Evolutionary conservation across 2,888 invertebrate genomes (phyloP).

Genomic region (Gonocerus acuteangulatus): DNA sequence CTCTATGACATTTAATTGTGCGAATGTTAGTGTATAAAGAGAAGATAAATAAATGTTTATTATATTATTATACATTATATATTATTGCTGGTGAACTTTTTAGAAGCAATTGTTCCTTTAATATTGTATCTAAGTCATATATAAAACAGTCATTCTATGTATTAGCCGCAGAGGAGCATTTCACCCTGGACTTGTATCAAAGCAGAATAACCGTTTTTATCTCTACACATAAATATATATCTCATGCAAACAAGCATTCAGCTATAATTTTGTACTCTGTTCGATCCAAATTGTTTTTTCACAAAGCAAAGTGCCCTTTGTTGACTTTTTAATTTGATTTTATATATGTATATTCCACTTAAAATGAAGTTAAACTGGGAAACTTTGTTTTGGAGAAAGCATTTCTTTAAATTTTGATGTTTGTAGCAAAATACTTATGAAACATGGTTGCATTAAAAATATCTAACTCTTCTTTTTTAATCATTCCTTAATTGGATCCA

Average conservation of each 20-base stretch:
- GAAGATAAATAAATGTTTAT: no score
- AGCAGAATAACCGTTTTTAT: conserved; percentile 5
- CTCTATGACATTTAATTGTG: no score
- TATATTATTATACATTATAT: no score
- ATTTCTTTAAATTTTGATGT: conserved; percentile 31
- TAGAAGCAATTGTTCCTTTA: conserved; percentile 31
- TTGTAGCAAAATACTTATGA: conserved; percentile 36
- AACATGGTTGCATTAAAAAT: conserved; percentile 33
- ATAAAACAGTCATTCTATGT: not conserved
- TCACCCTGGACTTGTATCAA: conserved; percentile 2
- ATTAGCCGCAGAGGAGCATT: not conserved
- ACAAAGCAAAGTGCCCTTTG: conserved; percentile 14
- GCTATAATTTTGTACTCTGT: conserved; percentile 34
- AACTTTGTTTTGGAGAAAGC: conserved; percentile 19
- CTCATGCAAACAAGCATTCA: conserved; percentile 23
- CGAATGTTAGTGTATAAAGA: no score
- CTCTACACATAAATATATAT: conserved; percentile 15
- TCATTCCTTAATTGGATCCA: no score
- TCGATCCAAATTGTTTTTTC: conserved; percentile 7
- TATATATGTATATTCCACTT: not conserved
- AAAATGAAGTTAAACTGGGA: conserved; percentile 2
- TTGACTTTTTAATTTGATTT: not conserved
- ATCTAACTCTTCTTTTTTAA: not conserved
- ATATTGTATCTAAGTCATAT: conserved; percentile 32
- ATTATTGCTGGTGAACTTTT: conserved; percentile 17